Base-by-base conservation (phyloP, 2,797 vertebrate species). In the Pangasius krempfi region DNA sequence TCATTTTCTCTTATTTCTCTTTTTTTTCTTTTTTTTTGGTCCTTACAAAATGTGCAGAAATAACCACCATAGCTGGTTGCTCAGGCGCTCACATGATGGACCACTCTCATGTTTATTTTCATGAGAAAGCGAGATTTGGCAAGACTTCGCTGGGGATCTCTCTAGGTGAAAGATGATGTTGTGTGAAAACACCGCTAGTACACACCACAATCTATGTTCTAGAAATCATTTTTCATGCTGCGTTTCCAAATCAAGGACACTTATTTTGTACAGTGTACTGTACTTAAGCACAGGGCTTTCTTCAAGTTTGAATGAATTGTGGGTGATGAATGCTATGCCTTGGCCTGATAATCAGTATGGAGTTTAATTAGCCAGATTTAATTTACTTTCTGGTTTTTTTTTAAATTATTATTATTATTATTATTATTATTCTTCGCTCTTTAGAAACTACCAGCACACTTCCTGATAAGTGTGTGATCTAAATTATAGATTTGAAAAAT, bases 311-410 rank as follows among this genome's bases (percentile, higher is more conserved):
- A 88, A 83, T 89, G 81, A 88, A 87, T 85, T 79, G 44, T 75
- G 68, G 40, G 60, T 91, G 91, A 91, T 91, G 44, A 91, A 92
- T 92, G 88, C 62, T 16, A n/a, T 52, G 44, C 87, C 88, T 62
- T 84, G 78, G 54, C 60, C 87, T 91, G 88, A 89, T 92, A 89
- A 92, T 92, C 89, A 76, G 85, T 58, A 33, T 50, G 85, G 86
- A 90, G 92, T 92, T 92, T 91, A 93, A 93, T 92, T 89, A 83
- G 86, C 89, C 84, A 78, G 86, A 92, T 92, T 91, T 91, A 87
- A 85, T 90, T 90, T 66, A 84, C 72, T 87, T 60, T 64, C 37
- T 7, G 81, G 56, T 68, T 80, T 86, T 84, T 58, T 84, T 79
- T 58, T n/a, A n/a, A n/a, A n/a, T 84, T 50, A 8, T 90, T 84